A percentile compares a stretch with the other conserved stretches of the same genome.
These are phyloP conservation scores for Bactericera cockerelli DNA, from an alignment of 1,140 invertebrate species.

Conservation along the genomic window DNA sequence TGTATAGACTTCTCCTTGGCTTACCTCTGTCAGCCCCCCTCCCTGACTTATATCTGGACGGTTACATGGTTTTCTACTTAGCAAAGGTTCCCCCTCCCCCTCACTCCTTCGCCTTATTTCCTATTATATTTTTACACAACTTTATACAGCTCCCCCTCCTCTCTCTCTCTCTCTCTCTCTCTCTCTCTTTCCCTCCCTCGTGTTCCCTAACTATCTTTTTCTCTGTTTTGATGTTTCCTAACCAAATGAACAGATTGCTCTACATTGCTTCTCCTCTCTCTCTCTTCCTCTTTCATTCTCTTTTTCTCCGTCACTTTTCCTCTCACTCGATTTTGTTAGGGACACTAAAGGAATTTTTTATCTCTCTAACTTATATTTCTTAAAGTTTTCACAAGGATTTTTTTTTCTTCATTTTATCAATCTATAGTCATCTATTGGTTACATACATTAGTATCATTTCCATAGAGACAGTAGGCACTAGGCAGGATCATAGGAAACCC, in stretches of 20 bases:
- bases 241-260: conserved; percentile 7
- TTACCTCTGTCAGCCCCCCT: neutral
- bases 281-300: no score
- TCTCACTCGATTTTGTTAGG: neutral
- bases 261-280: neutral
- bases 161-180: neutral
- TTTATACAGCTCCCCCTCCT: conserved; percentile 8
- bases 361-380: no score
- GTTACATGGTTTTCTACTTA: conserved; percentile 9
- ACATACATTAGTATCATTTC: no score
- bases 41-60: conserved; percentile 1
- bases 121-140: conserved; percentile 9
- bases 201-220: conserved; percentile 7
- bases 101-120: neutral
- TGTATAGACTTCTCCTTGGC: neutral
- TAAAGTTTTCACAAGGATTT: no score
- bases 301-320: no score
- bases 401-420: no score
- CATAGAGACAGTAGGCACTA: no score
- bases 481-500: no score
- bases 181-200: neutral
- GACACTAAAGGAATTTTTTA: neutral
- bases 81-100: neutral
- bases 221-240: conserved; percentile 8
- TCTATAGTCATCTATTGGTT: no score